phyloP scores from a whole-genome alignment of 2,113 vertebrate species.

The Boleophthalmus pectinirostris region DNA sequence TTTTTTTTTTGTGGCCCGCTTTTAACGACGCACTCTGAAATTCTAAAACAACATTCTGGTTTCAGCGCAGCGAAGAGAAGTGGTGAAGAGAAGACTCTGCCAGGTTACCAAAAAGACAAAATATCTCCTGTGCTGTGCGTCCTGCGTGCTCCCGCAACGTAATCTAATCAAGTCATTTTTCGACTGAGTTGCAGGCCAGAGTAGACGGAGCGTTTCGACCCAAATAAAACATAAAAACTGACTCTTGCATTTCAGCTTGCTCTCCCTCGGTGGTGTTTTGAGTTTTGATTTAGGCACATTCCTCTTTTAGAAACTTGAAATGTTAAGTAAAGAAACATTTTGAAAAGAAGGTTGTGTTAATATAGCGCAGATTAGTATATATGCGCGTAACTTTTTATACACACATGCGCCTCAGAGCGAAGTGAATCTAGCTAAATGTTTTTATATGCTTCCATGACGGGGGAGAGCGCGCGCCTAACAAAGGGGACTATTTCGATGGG shows the following conservation, averaged over 20 bases:
- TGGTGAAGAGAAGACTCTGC: conserved; percentile 32
- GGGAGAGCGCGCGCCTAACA: conserved; percentile 60
- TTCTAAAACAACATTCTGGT: conserved; percentile 46
- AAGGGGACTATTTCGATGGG: conserved; percentile 70
- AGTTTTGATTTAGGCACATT: conserved; percentile 60
- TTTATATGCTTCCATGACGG: conserved; percentile 73
- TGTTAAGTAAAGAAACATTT: conserved; percentile 76
- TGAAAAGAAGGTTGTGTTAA: conserved; percentile 57
- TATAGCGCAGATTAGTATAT: conserved; percentile 31
- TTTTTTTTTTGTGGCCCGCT: conserved; percentile 28
- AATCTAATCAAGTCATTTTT: conserved; percentile 53
- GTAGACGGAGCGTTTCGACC: conserved; percentile 20
- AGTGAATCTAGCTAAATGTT: conserved; percentile 72
- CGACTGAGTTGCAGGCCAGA: conserved; percentile 14
- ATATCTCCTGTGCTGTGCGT: conserved; percentile 31
- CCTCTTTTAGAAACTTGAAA: conserved; percentile 70
- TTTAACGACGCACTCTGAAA: conserved; percentile 38
- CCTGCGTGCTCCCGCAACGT: conserved; percentile 22
- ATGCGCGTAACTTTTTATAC: conserved; percentile 32
- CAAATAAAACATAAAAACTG: conserved; percentile 48
- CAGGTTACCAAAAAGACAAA: conserved; percentile 37
- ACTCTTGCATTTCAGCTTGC: conserved; percentile 49
- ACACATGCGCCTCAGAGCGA: conserved; percentile 61
- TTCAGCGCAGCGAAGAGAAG: conserved; percentile 23
- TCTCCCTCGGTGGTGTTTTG: conserved; percentile 34